A percentile compares a stretch with the other conserved stretches of the same genome.
phyloP scores from a whole-genome alignment of 2,888 invertebrate species.

The Willowsia nigromaculata region DNA sequence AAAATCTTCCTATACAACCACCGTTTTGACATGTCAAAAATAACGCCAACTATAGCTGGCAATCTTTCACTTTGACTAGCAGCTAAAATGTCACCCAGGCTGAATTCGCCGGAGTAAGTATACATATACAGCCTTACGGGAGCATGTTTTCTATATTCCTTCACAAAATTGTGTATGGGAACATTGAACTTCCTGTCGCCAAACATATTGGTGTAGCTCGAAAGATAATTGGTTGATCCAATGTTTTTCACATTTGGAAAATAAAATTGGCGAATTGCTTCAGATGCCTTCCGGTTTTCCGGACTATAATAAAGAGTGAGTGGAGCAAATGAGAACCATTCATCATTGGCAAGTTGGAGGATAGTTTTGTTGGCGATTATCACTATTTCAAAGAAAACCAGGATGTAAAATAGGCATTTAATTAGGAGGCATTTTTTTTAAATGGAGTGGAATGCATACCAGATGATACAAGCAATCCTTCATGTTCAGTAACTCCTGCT shows the following conservation, averaged over 20 bases:
- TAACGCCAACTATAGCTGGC: slow-evolving; percentile 45
- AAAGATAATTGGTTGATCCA: slow-evolving; percentile 23
- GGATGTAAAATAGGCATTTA: not conserved
- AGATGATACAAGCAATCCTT: slow-evolving; percentile 73
- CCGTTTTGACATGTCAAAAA: slow-evolving; percentile 42
- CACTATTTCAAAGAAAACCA: slow-evolving; percentile 16
- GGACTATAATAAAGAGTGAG: slow-evolving; percentile 55
- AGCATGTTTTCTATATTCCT: slow-evolving; percentile 55
- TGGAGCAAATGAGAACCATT: slow-evolving; percentile 59
- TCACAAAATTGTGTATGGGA: slow-evolving; percentile 52
- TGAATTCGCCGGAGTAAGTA: slow-evolving; percentile 55
- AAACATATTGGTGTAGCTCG: slow-evolving; percentile 69
- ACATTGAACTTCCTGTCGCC: slow-evolving; percentile 69
- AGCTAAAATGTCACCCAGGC: slow-evolving; percentile 44
- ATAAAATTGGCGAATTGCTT: slow-evolving; percentile 68
- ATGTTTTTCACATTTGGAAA: slow-evolving; percentile 66
- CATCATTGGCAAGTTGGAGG: slow-evolving; percentile 62
- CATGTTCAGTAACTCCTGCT: slow-evolving; percentile 73
- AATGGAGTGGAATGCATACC: slow-evolving; percentile 7
- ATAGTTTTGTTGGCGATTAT: slow-evolving; percentile 64
- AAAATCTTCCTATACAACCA: slow-evolving; percentile 48
- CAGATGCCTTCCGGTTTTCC: slow-evolving; percentile 28
- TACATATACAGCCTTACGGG: slow-evolving; percentile 66
- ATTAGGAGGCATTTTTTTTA: not conserved
- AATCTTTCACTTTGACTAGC: slow-evolving; percentile 60